Conservation (phyloP, 2,888 invertebrate genomes). For the Chrysotoxum bicinctum region DNA sequence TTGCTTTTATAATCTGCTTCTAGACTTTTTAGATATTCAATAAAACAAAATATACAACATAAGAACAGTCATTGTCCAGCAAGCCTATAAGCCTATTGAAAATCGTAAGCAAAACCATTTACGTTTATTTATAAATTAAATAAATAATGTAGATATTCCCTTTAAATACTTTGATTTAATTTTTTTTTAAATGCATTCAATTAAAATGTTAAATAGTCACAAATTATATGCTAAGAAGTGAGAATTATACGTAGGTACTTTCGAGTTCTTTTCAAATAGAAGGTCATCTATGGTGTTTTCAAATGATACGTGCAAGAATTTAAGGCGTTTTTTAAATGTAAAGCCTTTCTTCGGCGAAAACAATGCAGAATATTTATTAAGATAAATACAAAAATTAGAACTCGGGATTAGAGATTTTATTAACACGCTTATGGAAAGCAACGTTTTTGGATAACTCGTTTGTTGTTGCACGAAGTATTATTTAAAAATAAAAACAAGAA, state of each 20-base stretch:
- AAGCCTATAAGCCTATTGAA: slow-evolving; percentile 13
- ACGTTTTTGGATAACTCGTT: no score
- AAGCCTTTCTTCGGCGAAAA: background rate
- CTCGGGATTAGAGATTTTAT: no score
- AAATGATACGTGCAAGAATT: background rate
- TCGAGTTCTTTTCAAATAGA: background rate
- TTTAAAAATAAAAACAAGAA: no score
- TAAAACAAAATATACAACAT: slow-evolving; percentile 1
- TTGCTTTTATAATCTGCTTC: slow-evolving; percentile 75
- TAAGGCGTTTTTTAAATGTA: background rate
- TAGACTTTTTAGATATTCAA: slow-evolving; percentile 75
- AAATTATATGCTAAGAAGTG: slow-evolving; percentile 5
- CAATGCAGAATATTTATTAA: background rate
- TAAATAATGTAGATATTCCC: slow-evolving; percentile 33
- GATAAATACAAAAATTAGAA: no score
- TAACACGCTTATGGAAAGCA: no score
- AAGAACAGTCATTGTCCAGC: slow-evolving; percentile 26
- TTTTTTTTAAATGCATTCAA: slow-evolving; percentile 42
- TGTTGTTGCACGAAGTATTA: no score
- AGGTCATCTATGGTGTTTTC: slow-evolving; percentile 25
- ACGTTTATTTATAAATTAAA: slow-evolving; percentile 36
- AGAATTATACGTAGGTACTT: background rate
- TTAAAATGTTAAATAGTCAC: slow-evolving; percentile 45
- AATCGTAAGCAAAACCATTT: slow-evolving; percentile 24
- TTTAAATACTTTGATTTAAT: slow-evolving; percentile 1